Percentiles rank a stretch among this genome's conserved stretches.
Evolutionary conservation across 2,113 vertebrate genomes (phyloP).

Genomic region (Pelecanus crispus): DNA sequence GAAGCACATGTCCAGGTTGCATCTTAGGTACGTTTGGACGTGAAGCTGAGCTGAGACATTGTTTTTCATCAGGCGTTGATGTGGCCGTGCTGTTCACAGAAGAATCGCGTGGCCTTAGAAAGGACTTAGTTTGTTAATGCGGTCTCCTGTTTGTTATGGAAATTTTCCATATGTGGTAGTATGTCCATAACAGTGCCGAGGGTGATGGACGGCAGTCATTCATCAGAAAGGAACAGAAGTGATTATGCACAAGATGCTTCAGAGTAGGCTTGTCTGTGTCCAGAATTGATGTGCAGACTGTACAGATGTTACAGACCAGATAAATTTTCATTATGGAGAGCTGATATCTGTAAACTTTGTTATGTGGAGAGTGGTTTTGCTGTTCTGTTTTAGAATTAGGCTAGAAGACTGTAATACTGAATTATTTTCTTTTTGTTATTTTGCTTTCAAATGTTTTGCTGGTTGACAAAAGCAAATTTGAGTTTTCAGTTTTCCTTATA

Average conservation of each 20-base stretch:
- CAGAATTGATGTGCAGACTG: neutral
- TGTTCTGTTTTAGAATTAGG: neutral
- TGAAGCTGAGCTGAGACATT: neutral
- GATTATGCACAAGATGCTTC: neutral
- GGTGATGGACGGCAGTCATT: neutral
- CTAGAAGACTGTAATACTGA: neutral
- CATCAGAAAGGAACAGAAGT: neutral
- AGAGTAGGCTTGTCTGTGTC: neutral
- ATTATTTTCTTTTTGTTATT: neutral
- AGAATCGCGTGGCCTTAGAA: neutral
- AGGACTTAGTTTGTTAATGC: neutral
- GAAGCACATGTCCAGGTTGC: accelerated
- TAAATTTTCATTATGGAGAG: too few relatives aligned
- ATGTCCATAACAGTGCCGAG: neutral
- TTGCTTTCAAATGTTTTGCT: neutral
- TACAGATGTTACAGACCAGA: too few relatives aligned
- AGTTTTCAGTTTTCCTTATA: neutral
- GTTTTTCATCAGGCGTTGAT: neutral
- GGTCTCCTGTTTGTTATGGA: neutral
- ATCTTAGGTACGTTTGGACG: neutral
- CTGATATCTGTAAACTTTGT: neutral
- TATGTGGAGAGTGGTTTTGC: accelerated
- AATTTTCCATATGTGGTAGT: neutral
- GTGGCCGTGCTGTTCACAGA: neutral
- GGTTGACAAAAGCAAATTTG: neutral